Percentiles rank a stretch among this genome's conserved stretches.
Evolutionary conservation across 2,888 invertebrate species (phyloP).

Genomic region (Agrochola lota): DNA sequence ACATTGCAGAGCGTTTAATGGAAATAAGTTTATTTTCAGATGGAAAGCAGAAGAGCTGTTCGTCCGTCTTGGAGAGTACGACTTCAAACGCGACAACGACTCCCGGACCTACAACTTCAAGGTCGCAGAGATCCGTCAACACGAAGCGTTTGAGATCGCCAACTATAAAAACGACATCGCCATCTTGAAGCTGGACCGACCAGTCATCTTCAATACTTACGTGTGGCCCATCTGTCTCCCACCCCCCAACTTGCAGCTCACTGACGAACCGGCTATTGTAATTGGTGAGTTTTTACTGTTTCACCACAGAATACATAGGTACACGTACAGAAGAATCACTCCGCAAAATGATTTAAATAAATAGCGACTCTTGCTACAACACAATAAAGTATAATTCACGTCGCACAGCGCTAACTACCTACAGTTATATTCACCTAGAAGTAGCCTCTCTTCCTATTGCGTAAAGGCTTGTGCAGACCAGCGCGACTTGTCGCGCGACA

Average conservation of each 20-base stretch:
- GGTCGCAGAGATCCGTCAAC: conserved; percentile 92
- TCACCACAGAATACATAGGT: too few species aligned
- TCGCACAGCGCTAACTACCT: too few species aligned
- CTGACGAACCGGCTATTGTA: conserved; percentile 92
- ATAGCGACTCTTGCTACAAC: too few species aligned
- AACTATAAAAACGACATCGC: conserved; percentile 95
- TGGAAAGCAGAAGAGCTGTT: conserved; percentile 91
- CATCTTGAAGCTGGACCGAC: conserved; percentile 92
- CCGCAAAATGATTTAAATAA: too few species aligned
- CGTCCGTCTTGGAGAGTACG: conserved; percentile 95
- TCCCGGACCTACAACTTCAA: conserved; percentile 93
- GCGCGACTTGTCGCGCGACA: too few species aligned
- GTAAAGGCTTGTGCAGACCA: too few species aligned
- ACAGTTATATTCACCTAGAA: too few species aligned
- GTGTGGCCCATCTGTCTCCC: conserved; percentile 97
- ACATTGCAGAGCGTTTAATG: not conserved
- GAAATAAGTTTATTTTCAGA: conserved; percentile 77
- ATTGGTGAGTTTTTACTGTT: conserved; percentile 88
- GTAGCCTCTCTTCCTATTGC: too few species aligned
- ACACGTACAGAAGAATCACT: too few species aligned
- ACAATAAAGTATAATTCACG: too few species aligned
- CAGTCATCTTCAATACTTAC: conserved; percentile 93
- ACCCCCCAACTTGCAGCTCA: conserved; percentile 91
- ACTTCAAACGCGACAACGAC: conserved; percentile 92
- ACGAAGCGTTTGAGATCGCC: conserved; percentile 92